phyloP scores from a whole-genome alignment of 1,140 invertebrate genomes.

The Euura lappo region DNA sequence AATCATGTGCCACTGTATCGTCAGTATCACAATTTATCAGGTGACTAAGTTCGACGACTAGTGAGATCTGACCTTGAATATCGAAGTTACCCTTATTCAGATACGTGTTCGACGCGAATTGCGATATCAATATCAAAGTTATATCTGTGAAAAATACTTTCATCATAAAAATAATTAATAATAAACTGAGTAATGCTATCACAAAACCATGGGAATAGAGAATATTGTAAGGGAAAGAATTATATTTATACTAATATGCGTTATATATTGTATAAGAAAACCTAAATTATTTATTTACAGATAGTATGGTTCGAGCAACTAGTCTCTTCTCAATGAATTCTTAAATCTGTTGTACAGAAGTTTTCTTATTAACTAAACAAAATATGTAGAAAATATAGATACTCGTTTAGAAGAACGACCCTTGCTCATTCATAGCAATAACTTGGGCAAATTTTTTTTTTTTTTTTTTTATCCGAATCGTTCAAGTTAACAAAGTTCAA shows the following conservation, averaged over 20 bases:
- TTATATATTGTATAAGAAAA: background rate
- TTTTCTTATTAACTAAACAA: background rate
- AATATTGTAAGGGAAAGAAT: background rate
- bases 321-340: background rate
- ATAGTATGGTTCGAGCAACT: background rate
- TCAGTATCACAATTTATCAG: background rate
- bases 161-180: background rate
- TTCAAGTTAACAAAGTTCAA: too few species aligned
- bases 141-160: background rate
- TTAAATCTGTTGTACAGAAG: background rate
- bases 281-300: too few species aligned
- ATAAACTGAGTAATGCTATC: background rate
- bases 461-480: too few species aligned
- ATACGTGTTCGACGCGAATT: too few species aligned
- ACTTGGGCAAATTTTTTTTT: too few species aligned
- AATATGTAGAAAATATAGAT: conserved; percentile 2
- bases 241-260: background rate
- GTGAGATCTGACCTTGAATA: background rate
- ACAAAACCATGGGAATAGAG: conserved; percentile 5
- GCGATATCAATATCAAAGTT: too few species aligned
- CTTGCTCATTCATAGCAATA: background rate
- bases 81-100: background rate
- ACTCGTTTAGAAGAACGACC: background rate
- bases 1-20: background rate
- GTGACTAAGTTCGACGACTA: background rate